These are phyloP conservation scores for Hafferia zeledoni DNA, from an alignment of 2,797 vertebrate genomes.

Conservation along the genomic window DNA sequence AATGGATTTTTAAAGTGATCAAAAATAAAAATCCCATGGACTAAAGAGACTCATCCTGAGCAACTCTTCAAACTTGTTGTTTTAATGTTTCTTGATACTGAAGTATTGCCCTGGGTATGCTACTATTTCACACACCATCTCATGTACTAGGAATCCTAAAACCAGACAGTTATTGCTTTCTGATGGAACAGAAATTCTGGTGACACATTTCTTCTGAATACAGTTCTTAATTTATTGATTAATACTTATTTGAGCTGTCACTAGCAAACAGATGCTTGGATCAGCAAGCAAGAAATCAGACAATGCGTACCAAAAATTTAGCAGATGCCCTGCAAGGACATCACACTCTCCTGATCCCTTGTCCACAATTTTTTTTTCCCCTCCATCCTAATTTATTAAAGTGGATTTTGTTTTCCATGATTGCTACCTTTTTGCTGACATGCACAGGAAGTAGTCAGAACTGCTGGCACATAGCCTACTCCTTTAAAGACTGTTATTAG, in stretches of 20 bases:
- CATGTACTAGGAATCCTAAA: slow-evolving; percentile 11
- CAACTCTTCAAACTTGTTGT: background rate
- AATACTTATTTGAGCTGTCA: slow-evolving; percentile 17
- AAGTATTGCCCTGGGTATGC: background rate
- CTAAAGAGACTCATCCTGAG: background rate
- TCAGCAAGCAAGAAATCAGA: background rate
- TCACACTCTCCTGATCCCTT: background rate
- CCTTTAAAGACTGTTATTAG: background rate
- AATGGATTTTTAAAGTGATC: background rate
- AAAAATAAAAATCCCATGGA: background rate
- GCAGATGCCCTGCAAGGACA: background rate
- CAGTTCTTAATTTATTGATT: slow-evolving; percentile 16
- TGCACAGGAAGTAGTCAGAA: background rate
- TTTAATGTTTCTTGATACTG: background rate
- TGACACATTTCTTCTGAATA: background rate
- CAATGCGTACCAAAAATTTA: background rate
- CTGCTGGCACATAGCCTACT: background rate
- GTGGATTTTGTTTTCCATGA: background rate
- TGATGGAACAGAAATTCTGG: background rate
- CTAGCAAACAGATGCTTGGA: slow-evolving; percentile 16
- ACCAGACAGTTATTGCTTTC: background rate
- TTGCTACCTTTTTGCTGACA: background rate
- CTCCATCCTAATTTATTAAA: background rate
- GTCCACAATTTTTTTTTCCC: background rate
- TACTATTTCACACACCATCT: background rate